phyloP scores from a whole-genome alignment of 2,888 invertebrate species.

The Lottia gigantea region DNA sequence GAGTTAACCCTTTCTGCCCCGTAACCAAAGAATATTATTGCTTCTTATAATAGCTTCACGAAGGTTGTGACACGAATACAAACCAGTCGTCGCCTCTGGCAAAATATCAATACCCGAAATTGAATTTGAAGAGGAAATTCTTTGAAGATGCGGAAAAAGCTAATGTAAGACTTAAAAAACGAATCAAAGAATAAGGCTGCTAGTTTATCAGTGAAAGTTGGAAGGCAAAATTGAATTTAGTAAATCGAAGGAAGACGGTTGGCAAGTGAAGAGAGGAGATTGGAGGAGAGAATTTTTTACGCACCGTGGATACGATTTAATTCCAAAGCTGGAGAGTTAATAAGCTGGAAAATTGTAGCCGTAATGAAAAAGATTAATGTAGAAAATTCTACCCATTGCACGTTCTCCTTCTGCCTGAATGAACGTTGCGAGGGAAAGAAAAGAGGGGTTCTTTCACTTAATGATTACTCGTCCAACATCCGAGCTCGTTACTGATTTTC shows the following conservation, averaged over 20 bases:
- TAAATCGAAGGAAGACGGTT: constrained; percentile 22
- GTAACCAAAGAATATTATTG: background rate
- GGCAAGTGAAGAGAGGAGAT: constrained; percentile 16
- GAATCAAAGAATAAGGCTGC: background rate
- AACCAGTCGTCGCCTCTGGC: constrained; percentile 1
- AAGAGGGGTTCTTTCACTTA: constrained; percentile 15
- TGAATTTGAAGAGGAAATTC: constrained; percentile 9
- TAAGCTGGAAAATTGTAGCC: constrained; percentile 37
- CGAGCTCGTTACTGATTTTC: constrained; percentile 25
- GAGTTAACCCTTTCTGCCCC: constrained; percentile 4
- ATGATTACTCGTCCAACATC: constrained; percentile 28
- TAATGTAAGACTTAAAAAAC: constrained; percentile 12
- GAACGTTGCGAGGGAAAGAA: constrained; percentile 26
- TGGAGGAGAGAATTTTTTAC: constrained; percentile 32
- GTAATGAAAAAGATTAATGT: constrained; percentile 45
- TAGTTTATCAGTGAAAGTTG: constrained; percentile 5
- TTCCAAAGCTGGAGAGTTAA: constrained; percentile 35
- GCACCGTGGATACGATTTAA: constrained; percentile 39
- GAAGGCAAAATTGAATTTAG: constrained; percentile 22
- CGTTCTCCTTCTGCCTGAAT: constrained; percentile 32
- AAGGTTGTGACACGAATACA: constrained; percentile 8
- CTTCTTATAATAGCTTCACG: background rate
- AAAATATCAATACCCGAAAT: constrained; percentile 4
- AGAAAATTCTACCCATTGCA: constrained; percentile 30
- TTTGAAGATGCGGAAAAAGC: constrained; percentile 11